Evolutionary conservation across 2,888 invertebrate species (phyloP).

Genomic region (Antheraea yamamai): DNA sequence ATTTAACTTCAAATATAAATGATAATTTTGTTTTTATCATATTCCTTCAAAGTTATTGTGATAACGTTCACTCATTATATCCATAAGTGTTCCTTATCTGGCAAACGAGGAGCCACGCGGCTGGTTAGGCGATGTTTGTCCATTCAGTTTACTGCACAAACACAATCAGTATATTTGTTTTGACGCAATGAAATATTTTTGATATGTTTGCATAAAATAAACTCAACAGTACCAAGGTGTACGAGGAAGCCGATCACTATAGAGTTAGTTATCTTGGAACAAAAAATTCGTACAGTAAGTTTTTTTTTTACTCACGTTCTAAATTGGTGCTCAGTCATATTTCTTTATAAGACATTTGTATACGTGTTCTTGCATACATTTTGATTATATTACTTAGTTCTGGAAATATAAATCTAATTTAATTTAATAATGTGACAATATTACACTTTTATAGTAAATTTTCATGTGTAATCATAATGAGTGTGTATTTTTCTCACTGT

Average conservation of each 20-base stretch:
- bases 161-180: constrained; percentile 1
- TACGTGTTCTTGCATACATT: not conserved
- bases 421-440: too few relatives aligned
- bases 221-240: not conserved
- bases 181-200: not conserved
- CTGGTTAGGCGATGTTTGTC: constrained; percentile 11
- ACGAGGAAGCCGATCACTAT: not conserved
- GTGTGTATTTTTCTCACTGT: too few relatives aligned
- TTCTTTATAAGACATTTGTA: not conserved
- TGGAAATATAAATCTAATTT: too few relatives aligned
- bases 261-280: not conserved
- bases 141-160: not conserved
- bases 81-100: constrained; percentile 12
- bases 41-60: not conserved
- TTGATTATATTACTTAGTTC: too few relatives aligned
- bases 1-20: not conserved
- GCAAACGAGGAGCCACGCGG: not conserved
- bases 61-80: constrained; percentile 7
- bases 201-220: constrained; percentile 1
- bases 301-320: not conserved
- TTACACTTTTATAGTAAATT: too few relatives aligned
- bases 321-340: not conserved
- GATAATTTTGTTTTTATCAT: not conserved
- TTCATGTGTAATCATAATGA: too few relatives aligned
- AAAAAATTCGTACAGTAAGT: not conserved